These are phyloP conservation scores for Hylaea fasciaria DNA, from an alignment of 2,888 invertebrate species.

Conservation along the genomic window DNA sequence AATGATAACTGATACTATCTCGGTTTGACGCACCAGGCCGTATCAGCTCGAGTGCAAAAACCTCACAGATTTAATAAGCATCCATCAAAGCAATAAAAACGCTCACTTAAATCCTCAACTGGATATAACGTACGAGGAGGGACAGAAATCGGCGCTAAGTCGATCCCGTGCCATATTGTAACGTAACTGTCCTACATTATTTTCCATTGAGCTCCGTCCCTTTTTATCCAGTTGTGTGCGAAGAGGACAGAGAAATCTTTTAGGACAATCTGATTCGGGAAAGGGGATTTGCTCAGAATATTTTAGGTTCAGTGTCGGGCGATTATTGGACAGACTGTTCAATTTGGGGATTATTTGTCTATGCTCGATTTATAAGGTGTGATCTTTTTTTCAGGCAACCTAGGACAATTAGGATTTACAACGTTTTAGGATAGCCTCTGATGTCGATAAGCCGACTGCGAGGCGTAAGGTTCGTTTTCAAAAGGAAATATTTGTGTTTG, in stretches of 20 bases:
- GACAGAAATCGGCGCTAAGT: conserved; percentile 8
- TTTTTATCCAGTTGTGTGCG: background rate
- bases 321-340: conserved; percentile 11
- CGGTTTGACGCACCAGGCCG: too few relatives aligned
- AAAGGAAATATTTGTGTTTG: too few relatives aligned
- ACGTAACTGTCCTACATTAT: conserved; percentile 9
- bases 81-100: background rate
- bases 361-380: background rate
- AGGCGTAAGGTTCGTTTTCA: too few relatives aligned
- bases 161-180: conserved; percentile 10
- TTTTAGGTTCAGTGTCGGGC: conserved; percentile 13
- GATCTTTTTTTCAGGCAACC: background rate
- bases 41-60: background rate
- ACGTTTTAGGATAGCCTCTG: too few relatives aligned
- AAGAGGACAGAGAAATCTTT: conserved; percentile 1
- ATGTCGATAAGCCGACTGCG: too few relatives aligned
- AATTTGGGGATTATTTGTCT: conserved; percentile 5
- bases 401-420: too few relatives aligned
- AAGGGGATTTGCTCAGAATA: conserved; percentile 12
- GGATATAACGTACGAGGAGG: conserved; percentile 10
- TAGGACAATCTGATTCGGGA: conserved; percentile 11
- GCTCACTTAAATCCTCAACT: background rate
- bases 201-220: conserved; percentile 8
- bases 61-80: background rate
- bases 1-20: too few relatives aligned